These are phyloP conservation scores for Microtus richardsoni DNA, from an alignment of 2,113 vertebrate genomes.

Conservation along the genomic window DNA sequence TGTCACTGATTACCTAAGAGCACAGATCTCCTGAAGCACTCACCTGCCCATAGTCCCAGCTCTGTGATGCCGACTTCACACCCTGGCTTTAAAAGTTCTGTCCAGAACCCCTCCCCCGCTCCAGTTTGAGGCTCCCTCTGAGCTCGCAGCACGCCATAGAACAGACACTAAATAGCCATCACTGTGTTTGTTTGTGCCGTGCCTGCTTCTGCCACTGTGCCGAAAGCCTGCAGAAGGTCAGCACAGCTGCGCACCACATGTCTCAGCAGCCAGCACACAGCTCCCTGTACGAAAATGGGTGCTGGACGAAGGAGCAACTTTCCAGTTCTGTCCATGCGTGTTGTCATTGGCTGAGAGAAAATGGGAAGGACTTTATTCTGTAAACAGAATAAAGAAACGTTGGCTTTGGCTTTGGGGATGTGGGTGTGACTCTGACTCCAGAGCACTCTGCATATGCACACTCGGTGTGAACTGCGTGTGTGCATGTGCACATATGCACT, in stretches of 20 bases:
- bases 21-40: not conserved
- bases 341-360: not conserved
- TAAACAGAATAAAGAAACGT: not conserved
- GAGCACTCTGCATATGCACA: not conserved
- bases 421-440: not conserved
- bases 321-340: not conserved
- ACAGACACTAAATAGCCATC: not conserved
- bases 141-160: not conserved
- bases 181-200: not conserved
- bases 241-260: too few relatives aligned
- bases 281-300: not conserved
- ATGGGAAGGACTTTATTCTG: not conserved
- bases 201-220: not conserved
- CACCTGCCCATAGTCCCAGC: too few relatives aligned
- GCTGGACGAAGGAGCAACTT: not conserved
- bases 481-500: not conserved
- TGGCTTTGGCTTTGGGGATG: not conserved
- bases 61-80: not conserved
- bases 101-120: not conserved
- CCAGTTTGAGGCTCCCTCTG: not conserved
- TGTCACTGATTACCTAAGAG: fast-evolving
- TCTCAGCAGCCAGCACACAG: not conserved
- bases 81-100: not conserved
- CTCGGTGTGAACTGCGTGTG: not conserved
- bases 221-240: too few relatives aligned